A percentile compares a stretch with the other conserved stretches of the same genome.
Conservation (phyloP, 1,140 invertebrate species). For the Chlorops oryzae region DNA sequence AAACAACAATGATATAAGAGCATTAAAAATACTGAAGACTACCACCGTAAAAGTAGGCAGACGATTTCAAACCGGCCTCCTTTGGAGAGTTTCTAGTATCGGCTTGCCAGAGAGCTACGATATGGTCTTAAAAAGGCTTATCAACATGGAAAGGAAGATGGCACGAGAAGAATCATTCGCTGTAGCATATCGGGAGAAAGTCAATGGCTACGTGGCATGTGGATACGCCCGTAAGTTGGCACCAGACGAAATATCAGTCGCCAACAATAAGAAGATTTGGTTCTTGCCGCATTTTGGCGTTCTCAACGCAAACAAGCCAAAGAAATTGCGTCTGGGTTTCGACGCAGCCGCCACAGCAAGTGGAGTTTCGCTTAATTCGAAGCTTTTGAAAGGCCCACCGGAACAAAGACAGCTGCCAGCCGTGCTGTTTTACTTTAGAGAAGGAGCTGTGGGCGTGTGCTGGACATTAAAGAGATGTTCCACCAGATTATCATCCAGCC, state of each 20-base stretch:
- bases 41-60: background rate
- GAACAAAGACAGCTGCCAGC: conserved; percentile 1
- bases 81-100: background rate
- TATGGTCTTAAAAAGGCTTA: background rate
- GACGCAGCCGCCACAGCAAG: conserved; percentile 2
- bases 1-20: background rate
- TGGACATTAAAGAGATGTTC: no score
- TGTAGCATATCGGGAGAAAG: background rate
- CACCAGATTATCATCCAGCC: conserved; percentile 16
- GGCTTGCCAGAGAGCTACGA: background rate
- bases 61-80: background rate
- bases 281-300: conserved; percentile 5
- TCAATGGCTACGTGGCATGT: background rate
- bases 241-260: background rate
- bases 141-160: background rate
- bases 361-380: conserved; percentile 9
- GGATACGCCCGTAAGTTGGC: background rate
- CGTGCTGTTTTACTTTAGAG: conserved; percentile 8
- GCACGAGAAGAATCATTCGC: background rate
- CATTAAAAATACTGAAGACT: background rate
- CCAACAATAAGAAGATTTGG: background rate
- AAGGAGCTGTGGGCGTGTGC: background rate
- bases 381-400: conserved; percentile 9
- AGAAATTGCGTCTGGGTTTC: conserved; percentile 2
- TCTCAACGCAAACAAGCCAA: conserved; percentile 5